Percentiles rank a stretch among this genome's conserved stretches.
Evolutionary conservation across 2,888 invertebrate species (phyloP).

Genomic region (Dione vanillae): DNA sequence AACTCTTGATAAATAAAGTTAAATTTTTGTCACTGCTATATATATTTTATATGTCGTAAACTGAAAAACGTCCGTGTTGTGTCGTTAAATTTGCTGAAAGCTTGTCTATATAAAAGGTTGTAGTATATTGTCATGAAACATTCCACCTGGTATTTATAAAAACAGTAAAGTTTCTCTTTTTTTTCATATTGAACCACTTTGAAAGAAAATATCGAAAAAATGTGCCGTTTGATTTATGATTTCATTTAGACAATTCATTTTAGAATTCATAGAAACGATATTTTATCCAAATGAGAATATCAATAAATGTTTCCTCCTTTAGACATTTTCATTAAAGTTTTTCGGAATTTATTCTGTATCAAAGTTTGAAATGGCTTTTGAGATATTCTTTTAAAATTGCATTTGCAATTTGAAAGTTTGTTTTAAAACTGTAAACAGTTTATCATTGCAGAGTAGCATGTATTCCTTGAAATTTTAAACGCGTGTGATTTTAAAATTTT

Average conservation of each 20-base stretch:
- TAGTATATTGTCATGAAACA: not conserved
- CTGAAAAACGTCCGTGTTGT: slow-evolving; percentile 7
- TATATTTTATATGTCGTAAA: slow-evolving; percentile 8
- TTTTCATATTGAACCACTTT: not conserved
- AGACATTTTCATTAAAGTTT: slow-evolving; percentile 17
- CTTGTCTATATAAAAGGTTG: slow-evolving; percentile 3
- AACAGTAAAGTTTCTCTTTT: not conserved
- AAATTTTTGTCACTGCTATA: slow-evolving; percentile 4
- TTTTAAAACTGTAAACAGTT: not conserved
- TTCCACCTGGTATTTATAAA: not conserved
- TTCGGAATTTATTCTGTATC: slow-evolving; percentile 1
- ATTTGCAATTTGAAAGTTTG: not conserved
- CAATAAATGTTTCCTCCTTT: slow-evolving; percentile 7
- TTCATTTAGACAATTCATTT: not conserved
- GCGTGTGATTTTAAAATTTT: too few species aligned
- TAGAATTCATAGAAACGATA: slow-evolving; percentile 1
- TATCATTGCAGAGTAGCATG: not conserved
- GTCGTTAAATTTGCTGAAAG: slow-evolving; percentile 6
- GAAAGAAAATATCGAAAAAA: slow-evolving; percentile 1
- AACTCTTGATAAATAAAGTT: too few species aligned
- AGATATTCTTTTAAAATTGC: slow-evolving; percentile 3
- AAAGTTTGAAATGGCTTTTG: slow-evolving; percentile 10
- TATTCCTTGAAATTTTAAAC: not conserved
- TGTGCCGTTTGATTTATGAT: slow-evolving; percentile 4
- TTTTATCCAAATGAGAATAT: not conserved